Conservation (phyloP, 2,797 vertebrate genomes). For the Anguilla anguilla region DNA sequence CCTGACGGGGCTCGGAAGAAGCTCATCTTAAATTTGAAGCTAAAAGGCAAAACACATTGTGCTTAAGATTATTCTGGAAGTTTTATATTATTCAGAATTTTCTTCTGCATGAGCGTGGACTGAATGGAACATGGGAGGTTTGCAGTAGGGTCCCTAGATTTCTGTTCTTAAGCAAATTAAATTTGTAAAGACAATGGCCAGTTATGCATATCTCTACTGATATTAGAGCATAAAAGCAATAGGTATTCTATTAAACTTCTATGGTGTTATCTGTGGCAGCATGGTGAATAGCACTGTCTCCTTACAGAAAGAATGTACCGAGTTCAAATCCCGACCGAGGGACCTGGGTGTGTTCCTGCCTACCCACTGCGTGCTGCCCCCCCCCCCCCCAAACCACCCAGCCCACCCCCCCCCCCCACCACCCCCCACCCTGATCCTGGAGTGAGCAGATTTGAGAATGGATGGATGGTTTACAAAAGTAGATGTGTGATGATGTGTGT, state of each 20-base stretch:
- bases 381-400: too few species aligned
- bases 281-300: too few species aligned
- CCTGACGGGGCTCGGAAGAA: not conserved
- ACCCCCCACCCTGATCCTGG: too few species aligned
- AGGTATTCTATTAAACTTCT: not conserved
- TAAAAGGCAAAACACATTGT: not conserved
- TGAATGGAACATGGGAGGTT: not conserved
- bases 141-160: not conserved
- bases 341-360: not conserved
- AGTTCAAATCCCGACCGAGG: not conserved
- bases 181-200: not conserved
- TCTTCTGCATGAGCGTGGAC: not conserved
- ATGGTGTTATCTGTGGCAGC: not conserved
- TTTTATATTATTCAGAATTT: not conserved
- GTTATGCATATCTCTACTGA: not conserved
- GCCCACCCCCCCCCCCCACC: too few species aligned
- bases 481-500: too few species aligned
- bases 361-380: too few species aligned
- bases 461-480: too few species aligned
- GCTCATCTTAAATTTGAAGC: not conserved
- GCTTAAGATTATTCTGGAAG: not conserved
- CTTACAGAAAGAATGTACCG: not conserved
- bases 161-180: not conserved
- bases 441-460: too few species aligned
- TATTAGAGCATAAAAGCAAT: not conserved